Evolutionary conservation across 2,797 vertebrate genomes (phyloP), one percentile per base, ranked within the genome.

Genomic region (Phalloptychus januarius): DNA sequence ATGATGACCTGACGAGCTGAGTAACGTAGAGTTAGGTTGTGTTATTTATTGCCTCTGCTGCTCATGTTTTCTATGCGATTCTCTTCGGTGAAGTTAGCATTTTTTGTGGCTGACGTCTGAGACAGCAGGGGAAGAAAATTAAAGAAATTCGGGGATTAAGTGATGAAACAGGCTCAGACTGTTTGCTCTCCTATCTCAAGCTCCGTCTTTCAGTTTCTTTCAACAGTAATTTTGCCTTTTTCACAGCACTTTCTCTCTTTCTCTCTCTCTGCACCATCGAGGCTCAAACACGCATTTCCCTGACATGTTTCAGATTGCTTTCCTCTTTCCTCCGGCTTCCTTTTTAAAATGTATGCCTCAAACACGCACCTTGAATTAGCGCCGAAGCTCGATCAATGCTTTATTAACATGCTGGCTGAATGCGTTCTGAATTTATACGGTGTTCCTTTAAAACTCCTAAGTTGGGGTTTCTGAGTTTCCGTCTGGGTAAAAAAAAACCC

Each of bases 201-300:
- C 52, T 74, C 79, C 56, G 54, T 82, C 72, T 69, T 76, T 33
- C 50, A 83, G 82, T 79, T 83, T 79, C 77, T 88, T 89, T 88
- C 69, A 86, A 78, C 81, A 75, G 69, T 81, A 25, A 72, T 63
- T 31, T 28, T 69, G 23, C 48, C 5, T 74, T 63, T 77, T 58
- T 77, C 23, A 69, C 36, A 65, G 38, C 50, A n/a, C 31, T 79
- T 70, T 72, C 0, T 71, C 73, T 20, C 45, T 46, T 18, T 50
- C 7, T 23, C 48, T 18, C 31, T 79, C 72, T 72, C 1, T 72
- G 63, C 40, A 44, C 67, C 40, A 63, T 85, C 65, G 50, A 72
- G 75, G 80, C 71, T 87, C 80, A 77, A 54, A 83, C 73, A 79
- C 11, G 38, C 54, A 71, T 70, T 79, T 80, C 28, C 83, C 56